A percentile compares a stretch with the other conserved stretches of the same genome.
Conservation (phyloP, 1,140 invertebrate species). For the Drosophila baimaii region DNA sequence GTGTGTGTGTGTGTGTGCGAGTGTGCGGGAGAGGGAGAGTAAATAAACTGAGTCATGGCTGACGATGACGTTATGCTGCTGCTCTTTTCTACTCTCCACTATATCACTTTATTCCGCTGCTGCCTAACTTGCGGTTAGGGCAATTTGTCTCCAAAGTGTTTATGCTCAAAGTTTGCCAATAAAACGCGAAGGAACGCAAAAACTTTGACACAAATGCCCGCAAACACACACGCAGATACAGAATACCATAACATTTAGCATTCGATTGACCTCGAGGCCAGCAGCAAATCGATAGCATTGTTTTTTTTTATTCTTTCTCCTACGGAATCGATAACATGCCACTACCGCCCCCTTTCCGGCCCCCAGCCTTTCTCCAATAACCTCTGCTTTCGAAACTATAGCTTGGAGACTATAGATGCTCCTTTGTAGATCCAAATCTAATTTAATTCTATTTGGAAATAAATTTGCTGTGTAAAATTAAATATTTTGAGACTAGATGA, state of each 20-base stretch:
- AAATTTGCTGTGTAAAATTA: not conserved
- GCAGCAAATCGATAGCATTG: slow-evolving; percentile 55
- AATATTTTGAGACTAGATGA: too few relatives aligned
- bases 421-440: not conserved
- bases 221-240: slow-evolving; percentile 26
- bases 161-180: slow-evolving; percentile 61
- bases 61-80: slow-evolving; percentile 64
- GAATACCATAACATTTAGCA: slow-evolving; percentile 43
- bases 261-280: slow-evolving; percentile 62
- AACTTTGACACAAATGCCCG: slow-evolving; percentile 42
- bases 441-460: not conserved
- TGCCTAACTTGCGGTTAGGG: slow-evolving; percentile 42
- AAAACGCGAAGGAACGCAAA: slow-evolving; percentile 43
- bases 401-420: slow-evolving; percentile 1
- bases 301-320: slow-evolving; percentile 27
- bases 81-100: slow-evolving; percentile 28
- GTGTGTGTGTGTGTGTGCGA: slow-evolving; percentile 3
- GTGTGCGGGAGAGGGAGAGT: slow-evolving; percentile 31
- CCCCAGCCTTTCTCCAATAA: not conserved
- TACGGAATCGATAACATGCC: slow-evolving; percentile 47
- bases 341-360: not conserved
- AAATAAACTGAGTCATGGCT: slow-evolving; percentile 62
- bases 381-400: not conserved
- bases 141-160: slow-evolving; percentile 65
- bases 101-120: slow-evolving; percentile 23